Conservation (phyloP, 2,797 vertebrate genomes). For the Leucoraja ocellata region DNA sequence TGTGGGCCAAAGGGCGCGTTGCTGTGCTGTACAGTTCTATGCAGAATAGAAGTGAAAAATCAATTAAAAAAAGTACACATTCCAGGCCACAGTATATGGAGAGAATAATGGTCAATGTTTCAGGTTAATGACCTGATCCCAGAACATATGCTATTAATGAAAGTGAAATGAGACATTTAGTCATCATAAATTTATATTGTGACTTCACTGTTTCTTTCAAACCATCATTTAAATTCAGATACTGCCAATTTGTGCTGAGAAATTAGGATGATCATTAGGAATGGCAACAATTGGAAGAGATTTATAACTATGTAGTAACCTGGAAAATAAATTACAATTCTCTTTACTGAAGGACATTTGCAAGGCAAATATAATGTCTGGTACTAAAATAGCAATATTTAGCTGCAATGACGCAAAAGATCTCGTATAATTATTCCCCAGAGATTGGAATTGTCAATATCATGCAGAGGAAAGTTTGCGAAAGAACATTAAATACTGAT, state of each 20-base stretch:
- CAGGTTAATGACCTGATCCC: too few species aligned
- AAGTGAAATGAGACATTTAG: neutral
- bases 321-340: too few species aligned
- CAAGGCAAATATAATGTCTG: neutral
- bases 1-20: too few species aligned
- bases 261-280: neutral
- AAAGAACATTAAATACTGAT: neutral
- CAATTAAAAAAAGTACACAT: too few species aligned
- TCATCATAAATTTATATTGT: neutral
- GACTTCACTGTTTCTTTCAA: neutral
- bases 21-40: too few species aligned
- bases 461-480: neutral
- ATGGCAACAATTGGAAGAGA: neutral
- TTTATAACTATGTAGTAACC: neutral
- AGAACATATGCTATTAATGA: neutral
- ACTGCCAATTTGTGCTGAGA: neutral
- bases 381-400: neutral
- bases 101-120: too few species aligned
- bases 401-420: neutral
- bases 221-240: neutral
- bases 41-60: too few species aligned
- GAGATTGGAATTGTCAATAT: neutral
- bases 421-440: neutral
- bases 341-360: too few species aligned
- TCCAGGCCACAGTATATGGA: too few species aligned